Percentiles rank a stretch among this genome's conserved stretches.
These are phyloP conservation scores for Glaucomys volans DNA, from an alignment of 2,113 vertebrate species.

Conservation along the genomic window DNA sequence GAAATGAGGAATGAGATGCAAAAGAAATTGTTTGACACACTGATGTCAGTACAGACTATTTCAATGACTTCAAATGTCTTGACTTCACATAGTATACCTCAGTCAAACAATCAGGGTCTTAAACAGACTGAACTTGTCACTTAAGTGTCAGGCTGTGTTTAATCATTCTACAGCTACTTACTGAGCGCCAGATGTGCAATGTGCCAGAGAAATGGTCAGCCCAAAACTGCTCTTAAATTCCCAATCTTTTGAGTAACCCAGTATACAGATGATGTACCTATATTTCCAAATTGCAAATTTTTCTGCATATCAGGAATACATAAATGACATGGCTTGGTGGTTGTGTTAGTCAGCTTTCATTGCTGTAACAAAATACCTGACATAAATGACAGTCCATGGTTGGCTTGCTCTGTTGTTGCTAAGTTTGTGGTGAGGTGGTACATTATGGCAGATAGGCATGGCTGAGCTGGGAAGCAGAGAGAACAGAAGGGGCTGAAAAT, in stretches of 20 bases:
- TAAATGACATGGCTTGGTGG: background rate
- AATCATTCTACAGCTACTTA: constrained; percentile 7
- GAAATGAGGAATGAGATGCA: constrained; percentile 5
- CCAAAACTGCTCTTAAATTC: constrained; percentile 44
- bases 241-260: background rate
- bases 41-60: background rate
- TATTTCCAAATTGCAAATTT: constrained; percentile 23
- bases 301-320: background rate
- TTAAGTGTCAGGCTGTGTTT: background rate
- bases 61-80: constrained; percentile 17
- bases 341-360: background rate
- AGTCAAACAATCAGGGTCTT: constrained; percentile 32
- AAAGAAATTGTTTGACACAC: background rate
- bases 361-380: background rate
- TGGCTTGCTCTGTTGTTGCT: background rate
- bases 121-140: background rate
- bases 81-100: background rate
- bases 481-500: background rate
- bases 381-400: background rate
- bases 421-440: background rate
- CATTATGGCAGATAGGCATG: background rate
- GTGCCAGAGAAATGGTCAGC: background rate
- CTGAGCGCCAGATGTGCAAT: background rate
- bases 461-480: background rate
- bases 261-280: background rate